Conservation (phyloP, 2,888 invertebrate genomes). For the Diarsia mendica region DNA sequence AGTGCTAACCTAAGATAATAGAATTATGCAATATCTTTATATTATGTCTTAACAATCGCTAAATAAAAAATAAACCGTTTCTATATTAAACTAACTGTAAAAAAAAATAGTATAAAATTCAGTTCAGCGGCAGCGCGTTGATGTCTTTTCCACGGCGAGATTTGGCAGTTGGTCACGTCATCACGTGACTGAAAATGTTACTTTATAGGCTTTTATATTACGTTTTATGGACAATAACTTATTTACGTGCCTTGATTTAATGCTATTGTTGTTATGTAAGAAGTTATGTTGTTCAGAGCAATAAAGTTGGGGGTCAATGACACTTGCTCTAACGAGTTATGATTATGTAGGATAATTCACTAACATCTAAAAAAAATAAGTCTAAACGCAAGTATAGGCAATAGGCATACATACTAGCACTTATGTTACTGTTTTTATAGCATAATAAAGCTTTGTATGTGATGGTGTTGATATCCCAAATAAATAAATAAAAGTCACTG, state of each 20-base stretch:
- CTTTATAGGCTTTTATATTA: constrained; percentile 18
- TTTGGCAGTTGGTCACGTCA: constrained; percentile 10
- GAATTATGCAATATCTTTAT: no score
- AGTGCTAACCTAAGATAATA: no score
- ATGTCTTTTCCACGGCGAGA: constrained; percentile 50
- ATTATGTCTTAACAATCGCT: no score
- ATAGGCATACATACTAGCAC: no score
- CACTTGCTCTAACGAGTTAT: constrained; percentile 8
- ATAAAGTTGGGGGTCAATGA: constrained; percentile 27
- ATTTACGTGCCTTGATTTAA: constrained; percentile 50
- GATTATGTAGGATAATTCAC: neutral
- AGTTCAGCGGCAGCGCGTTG: constrained; percentile 51
- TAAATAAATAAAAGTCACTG: neutral
- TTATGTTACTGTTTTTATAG: no score
- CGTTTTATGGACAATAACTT: constrained; percentile 51
- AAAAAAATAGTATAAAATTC: no score
- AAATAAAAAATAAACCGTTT: no score
- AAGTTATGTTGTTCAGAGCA: constrained; percentile 5
- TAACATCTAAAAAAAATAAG: constrained; percentile 5
- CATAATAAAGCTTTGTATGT: no score
- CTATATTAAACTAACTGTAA: no score
- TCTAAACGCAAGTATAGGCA: no score
- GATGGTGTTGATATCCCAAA: no score
- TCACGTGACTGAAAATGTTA: constrained; percentile 10
- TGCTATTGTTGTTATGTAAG: constrained; percentile 45